Evolutionary conservation across 1,140 invertebrate genomes (phyloP), one percentile per base, ranked within the genome.

Genomic region (Stenopsyche tienmushanensis): DNA sequence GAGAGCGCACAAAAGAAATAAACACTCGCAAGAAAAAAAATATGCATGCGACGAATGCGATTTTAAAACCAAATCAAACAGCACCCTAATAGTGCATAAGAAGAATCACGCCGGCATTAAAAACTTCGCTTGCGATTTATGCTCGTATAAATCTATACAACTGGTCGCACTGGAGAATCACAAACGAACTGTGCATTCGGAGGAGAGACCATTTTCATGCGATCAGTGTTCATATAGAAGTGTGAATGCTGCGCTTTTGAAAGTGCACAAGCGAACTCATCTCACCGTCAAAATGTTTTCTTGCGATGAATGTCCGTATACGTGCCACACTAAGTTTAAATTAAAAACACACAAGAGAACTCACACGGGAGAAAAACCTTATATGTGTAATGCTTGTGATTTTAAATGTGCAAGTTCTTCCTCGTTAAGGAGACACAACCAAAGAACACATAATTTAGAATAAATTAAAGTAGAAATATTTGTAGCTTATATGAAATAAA

Each of bases 1-100:
- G 21, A 66, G 57, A 52, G 58, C 50, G 3, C 69, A 70, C 39
- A 70, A 64, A 57, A 64, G 17, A 13, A 70, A 67, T 25, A 70
- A 70, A 29, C 69, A 70, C 29, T 44, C 55, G 10, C 42, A n/a
- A 5, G 65, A 70, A 57, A 64, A 64, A 25, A 54, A 45, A 20
- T 70, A 57, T 50, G 29, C 62, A 0, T 70, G 69, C 20, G 52
- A 66, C 5, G 55, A 66, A 29, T 70, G 69, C 26, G 24, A 64
- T 47, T 70, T 64, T 34, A 60, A 49, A 57, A 26, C 69, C 1
- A 70, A 70, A 65, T 66, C 62, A 8, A 66, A 65, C 57, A 67
- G 57, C 18, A 65, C 62, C 0, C 49, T 70, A 13, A 24, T 54
- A 10, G 39, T 58, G 7, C 69, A 70, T 55, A 57, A 62, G 15